These are phyloP conservation scores for Cavia aperea DNA, from an alignment of 2,113 vertebrate species.

Conservation along the genomic window DNA sequence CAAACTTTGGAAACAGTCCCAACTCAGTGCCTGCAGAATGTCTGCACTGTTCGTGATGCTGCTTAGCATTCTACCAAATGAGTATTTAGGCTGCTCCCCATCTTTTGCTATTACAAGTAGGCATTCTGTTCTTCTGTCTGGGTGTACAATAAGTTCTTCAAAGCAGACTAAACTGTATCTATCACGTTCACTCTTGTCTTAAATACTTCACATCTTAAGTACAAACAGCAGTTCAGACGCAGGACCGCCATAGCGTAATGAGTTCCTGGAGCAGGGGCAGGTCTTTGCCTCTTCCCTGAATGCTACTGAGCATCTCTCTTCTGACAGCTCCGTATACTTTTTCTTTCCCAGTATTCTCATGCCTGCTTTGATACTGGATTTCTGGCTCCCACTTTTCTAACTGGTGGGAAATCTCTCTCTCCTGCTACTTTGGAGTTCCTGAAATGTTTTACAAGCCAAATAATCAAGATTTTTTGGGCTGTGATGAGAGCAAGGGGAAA, in stretches of 20 bases:
- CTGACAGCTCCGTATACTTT: neutral
- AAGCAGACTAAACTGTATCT: neutral
- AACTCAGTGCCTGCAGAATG: neutral
- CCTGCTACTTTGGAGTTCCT: neutral
- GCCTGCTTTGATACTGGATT: neutral
- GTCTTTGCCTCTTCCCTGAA: neutral
- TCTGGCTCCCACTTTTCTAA: neutral
- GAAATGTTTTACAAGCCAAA: neutral
- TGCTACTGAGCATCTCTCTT: neutral
- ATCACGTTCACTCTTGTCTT: neutral
- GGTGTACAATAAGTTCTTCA: neutral
- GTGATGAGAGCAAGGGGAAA: neutral
- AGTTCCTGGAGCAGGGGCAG: neutral
- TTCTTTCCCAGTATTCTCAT: neutral
- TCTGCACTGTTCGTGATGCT: neutral
- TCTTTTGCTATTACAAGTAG: neutral
- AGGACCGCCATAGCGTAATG: neutral
- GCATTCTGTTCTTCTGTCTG: neutral
- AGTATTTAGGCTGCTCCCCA: neutral
- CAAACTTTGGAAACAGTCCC: conserved; percentile 5
- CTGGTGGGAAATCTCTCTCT: neutral
- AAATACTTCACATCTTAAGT: neutral
- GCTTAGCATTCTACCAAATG: neutral
- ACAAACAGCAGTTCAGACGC: neutral
- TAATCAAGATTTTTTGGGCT: neutral